phyloP scores from a whole-genome alignment of 1,140 invertebrate genomes.

The Pogonognathellus flavescens region DNA sequence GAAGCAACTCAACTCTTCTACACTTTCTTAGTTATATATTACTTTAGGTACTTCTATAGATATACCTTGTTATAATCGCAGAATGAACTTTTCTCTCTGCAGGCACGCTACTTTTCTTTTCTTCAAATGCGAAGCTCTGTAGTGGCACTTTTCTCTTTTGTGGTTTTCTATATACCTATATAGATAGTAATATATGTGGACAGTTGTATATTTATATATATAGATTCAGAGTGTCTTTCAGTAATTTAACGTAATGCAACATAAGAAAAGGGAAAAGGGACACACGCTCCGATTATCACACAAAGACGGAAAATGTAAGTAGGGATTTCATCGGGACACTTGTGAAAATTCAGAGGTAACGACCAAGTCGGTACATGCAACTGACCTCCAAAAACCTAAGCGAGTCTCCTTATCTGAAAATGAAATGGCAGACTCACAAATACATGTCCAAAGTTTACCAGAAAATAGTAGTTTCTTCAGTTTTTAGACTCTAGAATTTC shows the following conservation, averaged over 20 bases:
- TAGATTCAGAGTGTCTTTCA: neutral
- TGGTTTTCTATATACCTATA: no score
- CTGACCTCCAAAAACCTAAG: no score
- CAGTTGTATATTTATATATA: no score
- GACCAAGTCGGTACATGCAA: no score
- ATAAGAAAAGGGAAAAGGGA: neutral
- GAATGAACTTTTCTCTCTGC: neutral
- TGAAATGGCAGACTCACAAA: no score
- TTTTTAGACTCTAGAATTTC: no score
- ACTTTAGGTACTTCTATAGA: neutral
- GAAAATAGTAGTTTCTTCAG: no score
- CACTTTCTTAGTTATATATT: constrained; percentile 10
- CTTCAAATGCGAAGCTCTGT: neutral
- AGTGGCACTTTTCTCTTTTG: neutral
- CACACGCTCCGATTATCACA: neutral
- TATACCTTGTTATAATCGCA: constrained; percentile 26
- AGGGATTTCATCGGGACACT: constrained; percentile 12
- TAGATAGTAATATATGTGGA: no score
- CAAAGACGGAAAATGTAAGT: constrained; percentile 4
- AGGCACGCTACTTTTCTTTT: neutral
- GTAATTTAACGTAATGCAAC: constrained; percentile 12
- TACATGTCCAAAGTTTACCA: no score
- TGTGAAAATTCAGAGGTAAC: neutral
- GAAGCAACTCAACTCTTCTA: constrained; percentile 36
- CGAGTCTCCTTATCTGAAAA: no score